Evolutionary conservation across 2,888 invertebrate genomes (phyloP), one percentile per base, ranked within the genome.

Genomic region (Plagodis dolabraria): DNA sequence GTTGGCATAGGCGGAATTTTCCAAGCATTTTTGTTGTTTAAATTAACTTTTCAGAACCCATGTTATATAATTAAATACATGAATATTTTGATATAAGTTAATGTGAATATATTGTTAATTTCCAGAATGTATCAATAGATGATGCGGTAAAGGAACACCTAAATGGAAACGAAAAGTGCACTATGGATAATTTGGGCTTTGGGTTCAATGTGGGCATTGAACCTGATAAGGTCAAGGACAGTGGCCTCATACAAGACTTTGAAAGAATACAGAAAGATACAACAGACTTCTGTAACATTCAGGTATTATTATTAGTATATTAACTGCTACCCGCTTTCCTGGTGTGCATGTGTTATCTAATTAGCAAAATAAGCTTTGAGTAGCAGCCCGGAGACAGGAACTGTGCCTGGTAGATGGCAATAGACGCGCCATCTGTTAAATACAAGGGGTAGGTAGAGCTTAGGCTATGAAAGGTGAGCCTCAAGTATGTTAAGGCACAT

Each of bases 191-290:
- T 72, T 79, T 91, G 73, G 91, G 89, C 73, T 90, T 91, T 79
- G 91, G 89, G 65, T 90, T 92, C 77, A 84, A 82, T 82, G 85
- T 89, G 64, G 88, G 83, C 74, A 79, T 85, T 77, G 91, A 90
- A 77, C 74, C 87, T 64, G 90, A 89, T 60, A 87, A 92, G 83
- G 85, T 86, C 78, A 89, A 92, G 73, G 89, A 91, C 65, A 83
- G 77, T 64, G 79, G 80, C 65, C 76, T 92, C 62, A 87, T 92
- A 76, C 93, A 94, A 66, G 94, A 94, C 78, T 94, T 94, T 79
- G 94, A 94, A 75, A 93, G 94, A 72, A 94, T 94, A 82, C 94
- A 94, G 68, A 94, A 94, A 76, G 94, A 94, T 70, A 92, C 93
- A 35, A 93, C 88, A 75, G 92, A 90, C 79, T 93, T 92, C 80